Percentiles rank a stretch among this genome's conserved stretches.
phyloP scores from a whole-genome alignment of 2,797 vertebrate genomes.

The Acanthornis magna region DNA sequence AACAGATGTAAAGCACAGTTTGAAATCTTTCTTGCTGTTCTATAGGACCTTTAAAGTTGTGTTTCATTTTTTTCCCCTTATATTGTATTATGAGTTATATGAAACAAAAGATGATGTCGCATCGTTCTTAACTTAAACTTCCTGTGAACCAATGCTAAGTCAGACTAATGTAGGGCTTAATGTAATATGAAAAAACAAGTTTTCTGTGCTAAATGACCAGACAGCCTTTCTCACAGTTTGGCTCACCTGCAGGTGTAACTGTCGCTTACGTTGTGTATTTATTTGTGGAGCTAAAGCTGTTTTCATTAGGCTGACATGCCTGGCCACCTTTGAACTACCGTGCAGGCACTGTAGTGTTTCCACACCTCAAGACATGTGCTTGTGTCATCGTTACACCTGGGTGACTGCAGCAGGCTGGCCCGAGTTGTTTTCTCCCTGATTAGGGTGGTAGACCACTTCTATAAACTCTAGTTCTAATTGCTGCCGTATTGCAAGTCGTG shows the following conservation, averaged over 20 bases:
- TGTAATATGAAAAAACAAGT: not conserved
- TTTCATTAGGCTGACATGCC: not conserved
- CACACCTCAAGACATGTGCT: rapidly evolving
- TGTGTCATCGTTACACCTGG: not conserved
- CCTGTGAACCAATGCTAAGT: not conserved
- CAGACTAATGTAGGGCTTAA: not conserved
- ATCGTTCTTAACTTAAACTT: not conserved
- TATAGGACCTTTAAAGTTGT: not conserved
- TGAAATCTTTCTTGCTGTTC: not conserved
- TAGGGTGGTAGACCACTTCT: not conserved
- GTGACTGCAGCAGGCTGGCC: not conserved
- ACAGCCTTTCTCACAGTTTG: not conserved
- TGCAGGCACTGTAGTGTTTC: not conserved
- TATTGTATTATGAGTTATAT: not conserved
- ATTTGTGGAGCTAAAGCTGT: not conserved
- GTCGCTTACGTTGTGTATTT: not conserved
- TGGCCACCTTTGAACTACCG: not conserved
- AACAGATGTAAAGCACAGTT: not conserved
- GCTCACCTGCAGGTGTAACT: not conserved
- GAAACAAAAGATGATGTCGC: not conserved
- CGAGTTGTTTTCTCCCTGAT: not conserved
- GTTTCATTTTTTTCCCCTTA: not conserved
- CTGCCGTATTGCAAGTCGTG: not conserved
- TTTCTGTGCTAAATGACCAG: not conserved
- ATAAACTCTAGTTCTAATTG: not conserved